Percentiles rank a stretch among this genome's conserved stretches.
phyloP scores from a whole-genome alignment of 2,888 invertebrate genomes.

The Xanthia icteritia region DNA sequence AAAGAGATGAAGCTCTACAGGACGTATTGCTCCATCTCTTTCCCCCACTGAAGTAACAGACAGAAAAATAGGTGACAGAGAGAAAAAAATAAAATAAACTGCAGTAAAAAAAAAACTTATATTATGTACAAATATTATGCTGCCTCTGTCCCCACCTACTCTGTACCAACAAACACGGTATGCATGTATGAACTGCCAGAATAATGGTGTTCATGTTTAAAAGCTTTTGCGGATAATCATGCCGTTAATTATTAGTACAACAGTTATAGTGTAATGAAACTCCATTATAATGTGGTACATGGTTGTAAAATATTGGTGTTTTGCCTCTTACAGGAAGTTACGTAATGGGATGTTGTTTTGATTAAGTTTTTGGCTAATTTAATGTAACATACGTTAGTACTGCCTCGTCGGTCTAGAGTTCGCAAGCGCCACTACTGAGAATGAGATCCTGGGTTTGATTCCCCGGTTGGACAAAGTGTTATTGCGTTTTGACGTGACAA shows the following conservation, averaged over 20 bases:
- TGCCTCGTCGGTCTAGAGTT: too few species aligned
- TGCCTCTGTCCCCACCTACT: constrained; percentile 30
- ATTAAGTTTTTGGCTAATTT: constrained; percentile 28
- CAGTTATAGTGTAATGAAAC: constrained; percentile 74
- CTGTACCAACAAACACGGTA: constrained; percentile 42
- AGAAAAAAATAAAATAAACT: background rate
- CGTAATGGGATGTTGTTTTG: constrained; percentile 28
- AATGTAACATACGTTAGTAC: background rate
- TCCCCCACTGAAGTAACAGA: too few species aligned
- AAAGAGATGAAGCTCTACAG: too few species aligned
- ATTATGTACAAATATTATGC: background rate
- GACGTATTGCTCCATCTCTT: too few species aligned
- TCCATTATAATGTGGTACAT: constrained; percentile 65
- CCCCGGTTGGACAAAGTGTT: too few species aligned
- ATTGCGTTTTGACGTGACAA: too few species aligned
- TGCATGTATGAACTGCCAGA: constrained; percentile 70
- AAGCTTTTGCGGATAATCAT: constrained; percentile 83
- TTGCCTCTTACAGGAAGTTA: constrained; percentile 43
- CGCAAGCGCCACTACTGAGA: too few species aligned
- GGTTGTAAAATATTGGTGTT: constrained; percentile 60
- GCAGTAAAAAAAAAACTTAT: too few species aligned
- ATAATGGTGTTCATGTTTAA: constrained; percentile 79
- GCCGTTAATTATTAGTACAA: constrained; percentile 79
- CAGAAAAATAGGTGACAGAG: too few species aligned
- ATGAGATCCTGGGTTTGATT: too few species aligned